Base-by-base conservation (phyloP, 2,888 invertebrate species). In the Eueremaeus valkanovi region DNA sequence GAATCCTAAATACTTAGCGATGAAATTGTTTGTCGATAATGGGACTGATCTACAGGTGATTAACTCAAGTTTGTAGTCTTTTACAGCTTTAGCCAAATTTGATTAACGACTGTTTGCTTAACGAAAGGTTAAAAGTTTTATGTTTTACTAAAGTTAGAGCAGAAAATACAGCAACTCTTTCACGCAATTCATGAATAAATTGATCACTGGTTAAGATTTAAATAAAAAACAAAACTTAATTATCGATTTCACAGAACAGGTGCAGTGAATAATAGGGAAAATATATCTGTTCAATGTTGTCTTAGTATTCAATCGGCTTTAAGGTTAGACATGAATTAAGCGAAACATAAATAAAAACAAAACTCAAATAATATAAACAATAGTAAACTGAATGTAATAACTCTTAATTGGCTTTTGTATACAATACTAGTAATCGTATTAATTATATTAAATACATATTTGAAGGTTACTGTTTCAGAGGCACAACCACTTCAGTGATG, bases 191-290 rank as follows among this genome's bases (percentile, higher is more conserved):
- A 24, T 55, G n/a, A 11, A 11, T 49, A 49, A 49, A 24, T 24
- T 55, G 2, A 55, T 55, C 8, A 27, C 21, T 55, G 21, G 3
- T 6, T 55, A 18, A 8, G 27, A 55, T 8, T 55, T 24, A 6
- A 49, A 18, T 49, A 18, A 18, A 21, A 55, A 55, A 27, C 24
- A 21, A 31, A 61, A 18, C 18, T 29, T n/a, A n/a, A 61, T 61
- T 61, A 61, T 61, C 3, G 31, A 61, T 61, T 61, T 61, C 61
- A 61, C 31, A 61, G 29, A 61, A 61, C 61, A 61, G 61, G 61
- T 61, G 61, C 13, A 29, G 31, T 13, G 27, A 55, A 21, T 5
- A 55, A 49, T 49, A 40, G 40, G 11, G n/a, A n/a, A n/a, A n/a
- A n/a, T n/a, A n/a, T n/a, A n/a, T n/a, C n/a, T n/a, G n/a, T n/a